Evolutionary conservation across 2,113 vertebrate species (phyloP).

Genomic region (Rhinogobius similis): DNA sequence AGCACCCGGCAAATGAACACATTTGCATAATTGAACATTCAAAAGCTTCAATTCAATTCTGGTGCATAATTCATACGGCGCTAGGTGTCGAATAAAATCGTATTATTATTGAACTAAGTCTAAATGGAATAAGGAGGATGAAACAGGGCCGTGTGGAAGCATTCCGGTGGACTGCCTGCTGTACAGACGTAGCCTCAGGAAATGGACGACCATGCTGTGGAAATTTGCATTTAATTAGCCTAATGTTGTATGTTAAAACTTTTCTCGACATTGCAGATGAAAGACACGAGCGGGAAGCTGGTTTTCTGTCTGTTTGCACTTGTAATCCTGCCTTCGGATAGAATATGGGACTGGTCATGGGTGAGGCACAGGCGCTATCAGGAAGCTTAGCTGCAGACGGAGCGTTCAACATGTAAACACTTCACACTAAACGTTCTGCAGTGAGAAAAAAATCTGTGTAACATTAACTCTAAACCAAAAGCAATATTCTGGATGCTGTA

Average conservation of each 20-base stretch:
- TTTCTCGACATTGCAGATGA: neutral
- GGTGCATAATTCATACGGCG: constrained; percentile 9
- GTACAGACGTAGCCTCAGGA: constrained; percentile 1
- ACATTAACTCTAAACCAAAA: too few species aligned
- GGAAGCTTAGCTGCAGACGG: neutral
- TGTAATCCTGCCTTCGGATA: constrained; percentile 3
- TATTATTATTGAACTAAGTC: constrained; percentile 11
- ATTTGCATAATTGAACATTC: constrained; percentile 13
- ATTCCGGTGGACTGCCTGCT: neutral
- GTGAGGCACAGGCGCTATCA: constrained; percentile 3
- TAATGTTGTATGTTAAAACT: constrained; percentile 15
- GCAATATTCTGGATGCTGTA: too few species aligned
- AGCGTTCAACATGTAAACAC: neutral
- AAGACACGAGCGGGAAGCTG: neutral
- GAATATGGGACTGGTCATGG: constrained; percentile 25
- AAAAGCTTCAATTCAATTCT: constrained; percentile 6
- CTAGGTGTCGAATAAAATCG: constrained; percentile 11
- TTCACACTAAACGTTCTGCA: neutral
- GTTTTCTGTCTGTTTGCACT: constrained; percentile 19
- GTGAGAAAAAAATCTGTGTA: neutral
- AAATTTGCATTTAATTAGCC: constrained; percentile 6
- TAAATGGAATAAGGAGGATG: constrained; percentile 7
- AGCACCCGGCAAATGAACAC: constrained; percentile 2
- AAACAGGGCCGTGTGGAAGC: neutral
- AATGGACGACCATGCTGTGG: constrained; percentile 1